These are phyloP conservation scores for Meandrina meandrites DNA, from an alignment of 92 coral and sea anemone species.

Conservation along the genomic window DNA sequence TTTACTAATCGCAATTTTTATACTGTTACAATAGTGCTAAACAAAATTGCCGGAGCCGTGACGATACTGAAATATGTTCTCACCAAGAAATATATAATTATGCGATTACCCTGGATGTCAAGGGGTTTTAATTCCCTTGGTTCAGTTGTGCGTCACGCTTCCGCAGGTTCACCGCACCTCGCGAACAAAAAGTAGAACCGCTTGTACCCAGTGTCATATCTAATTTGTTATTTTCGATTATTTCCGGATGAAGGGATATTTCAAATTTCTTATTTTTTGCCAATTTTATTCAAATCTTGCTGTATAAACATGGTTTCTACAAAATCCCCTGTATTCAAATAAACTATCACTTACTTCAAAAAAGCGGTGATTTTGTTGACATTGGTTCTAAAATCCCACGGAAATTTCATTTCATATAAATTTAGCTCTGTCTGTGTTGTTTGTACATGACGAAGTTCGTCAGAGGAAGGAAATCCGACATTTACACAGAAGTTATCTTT, in stretches of 20 bases:
- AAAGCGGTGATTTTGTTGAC: not conserved
- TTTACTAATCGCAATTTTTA: not conserved
- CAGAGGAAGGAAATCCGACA: not conserved
- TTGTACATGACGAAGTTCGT: not conserved
- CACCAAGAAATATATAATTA: not conserved
- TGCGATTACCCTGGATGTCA: no score
- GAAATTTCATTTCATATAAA: not conserved
- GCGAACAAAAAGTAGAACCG: no score
- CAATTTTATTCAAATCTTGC: not conserved
- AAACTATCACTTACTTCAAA: not conserved
- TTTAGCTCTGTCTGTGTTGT: not conserved
- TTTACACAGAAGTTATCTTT: not conserved
- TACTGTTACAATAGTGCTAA: not conserved
- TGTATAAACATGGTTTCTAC: not conserved
- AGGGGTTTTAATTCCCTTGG: no score
- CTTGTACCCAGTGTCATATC: not conserved
- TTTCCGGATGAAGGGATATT: not conserved
- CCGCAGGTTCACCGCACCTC: no score
- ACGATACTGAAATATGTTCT: not conserved
- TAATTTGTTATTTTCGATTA: not conserved
- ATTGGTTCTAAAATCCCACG: not conserved
- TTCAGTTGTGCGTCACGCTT: no score
- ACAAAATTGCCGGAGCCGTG: no score
- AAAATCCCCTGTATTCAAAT: not conserved
- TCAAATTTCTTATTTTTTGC: not conserved